phyloP scores from a whole-genome alignment of 2,797 vertebrate species.

The Vespertilio murinus region DNA sequence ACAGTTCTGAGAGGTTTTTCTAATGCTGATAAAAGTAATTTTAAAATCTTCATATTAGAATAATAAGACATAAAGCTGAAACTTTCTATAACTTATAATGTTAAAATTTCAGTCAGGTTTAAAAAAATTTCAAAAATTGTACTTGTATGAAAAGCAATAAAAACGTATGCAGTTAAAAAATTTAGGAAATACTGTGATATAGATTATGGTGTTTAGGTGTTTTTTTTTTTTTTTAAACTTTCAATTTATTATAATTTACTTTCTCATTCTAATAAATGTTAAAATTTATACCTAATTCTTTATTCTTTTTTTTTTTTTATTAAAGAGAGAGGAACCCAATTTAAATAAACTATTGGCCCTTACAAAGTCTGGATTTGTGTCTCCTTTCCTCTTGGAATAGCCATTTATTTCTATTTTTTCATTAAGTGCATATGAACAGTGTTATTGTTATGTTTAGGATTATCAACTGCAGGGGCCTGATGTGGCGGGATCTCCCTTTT shows the following conservation, averaged over 20 bases:
- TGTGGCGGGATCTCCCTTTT: too few relatives aligned
- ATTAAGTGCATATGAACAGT: neutral
- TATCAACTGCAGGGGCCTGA: too few relatives aligned
- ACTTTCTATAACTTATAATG: neutral
- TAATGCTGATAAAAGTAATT: neutral
- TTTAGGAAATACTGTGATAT: neutral
- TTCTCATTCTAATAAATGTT: slow-evolving; percentile 41
- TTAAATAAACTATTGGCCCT: neutral
- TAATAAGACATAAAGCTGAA: neutral
- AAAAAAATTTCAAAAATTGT: neutral
- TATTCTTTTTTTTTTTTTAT: slow-evolving; percentile 21
- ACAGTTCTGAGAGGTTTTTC: neutral
- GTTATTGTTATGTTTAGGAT: slow-evolving; percentile 32
- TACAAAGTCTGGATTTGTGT: neutral
- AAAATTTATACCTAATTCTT: neutral
- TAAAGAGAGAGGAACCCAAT: neutral
- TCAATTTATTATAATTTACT: neutral
- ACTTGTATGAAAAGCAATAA: neutral
- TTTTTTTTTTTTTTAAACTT: neutral
- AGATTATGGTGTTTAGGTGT: neutral
- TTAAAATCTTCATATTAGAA: neutral
- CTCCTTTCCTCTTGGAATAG: neutral
- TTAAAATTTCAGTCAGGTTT: neutral
- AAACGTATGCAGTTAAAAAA: neutral
- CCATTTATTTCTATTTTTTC: slow-evolving; percentile 1